Evolutionary conservation across 2,888 invertebrate genomes (phyloP), one percentile per base, ranked within the genome.

Genomic region (Carterocephalus palaemon): DNA sequence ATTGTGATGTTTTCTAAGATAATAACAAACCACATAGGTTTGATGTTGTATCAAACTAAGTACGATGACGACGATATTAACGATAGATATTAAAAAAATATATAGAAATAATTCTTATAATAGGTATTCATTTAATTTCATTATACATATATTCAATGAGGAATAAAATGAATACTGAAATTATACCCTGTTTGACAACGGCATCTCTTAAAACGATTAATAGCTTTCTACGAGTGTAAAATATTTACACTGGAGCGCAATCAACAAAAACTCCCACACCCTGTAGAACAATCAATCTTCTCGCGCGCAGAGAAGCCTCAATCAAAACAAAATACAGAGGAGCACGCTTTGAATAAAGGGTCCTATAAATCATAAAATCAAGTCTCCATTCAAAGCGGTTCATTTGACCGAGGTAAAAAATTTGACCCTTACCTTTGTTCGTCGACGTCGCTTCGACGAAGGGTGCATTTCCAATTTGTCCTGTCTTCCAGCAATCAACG

Each of bases 321-420:
- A 84, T 86, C 85, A 84, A 84, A 86, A 86, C 75, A 85, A 74
- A 83, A 78, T 78, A 79, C 75, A 70, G 64, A 72, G 82, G 74
- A 79, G 76, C 74, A 70, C 70, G 61, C 70, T 67, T 70, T 68
- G 75, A 70, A 83, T 85, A 83, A 84, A 83, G 75, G 79, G 71
- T 59, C 67, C 70, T 78, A 86, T 86, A 86, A 84, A 85, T 86
- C 84, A 85, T 85, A 85, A 85, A 86, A 85, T 85, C 85, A 85
- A 70, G 80, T 67, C 64, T 64, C 78, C 70, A 82, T 84, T 85
- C 75, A 82, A 71, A 70, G 67, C 67, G 78, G 76, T 83, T 76
- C 76, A 77, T 82, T 79, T 75, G 70, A 72, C 56, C 48, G 65
- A 62, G 59, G 64, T 66, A 77, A 80, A 84, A 83, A 78, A 69